Evolutionary conservation across 2,888 invertebrate genomes (phyloP).

Genomic region (Drosophila diplacantha): DNA sequence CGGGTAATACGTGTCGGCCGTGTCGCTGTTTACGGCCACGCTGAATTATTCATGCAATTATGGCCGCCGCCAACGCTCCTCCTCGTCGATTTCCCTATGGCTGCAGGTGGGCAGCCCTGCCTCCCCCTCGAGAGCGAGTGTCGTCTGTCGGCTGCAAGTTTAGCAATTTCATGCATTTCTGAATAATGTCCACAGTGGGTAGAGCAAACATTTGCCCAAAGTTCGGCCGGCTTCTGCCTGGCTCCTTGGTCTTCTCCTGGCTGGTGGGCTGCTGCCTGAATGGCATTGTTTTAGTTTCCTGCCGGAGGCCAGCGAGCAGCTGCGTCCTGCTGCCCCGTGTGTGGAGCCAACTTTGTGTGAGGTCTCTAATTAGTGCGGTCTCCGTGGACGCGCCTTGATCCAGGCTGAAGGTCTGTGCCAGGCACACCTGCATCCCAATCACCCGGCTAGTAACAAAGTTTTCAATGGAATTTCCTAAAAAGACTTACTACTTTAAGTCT

Average conservation of each 20-base stretch:
- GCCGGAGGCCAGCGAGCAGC: conserved; percentile 24
- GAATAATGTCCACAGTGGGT: conserved; percentile 70
- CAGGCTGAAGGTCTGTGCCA: conserved; percentile 7
- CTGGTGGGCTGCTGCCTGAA: no score
- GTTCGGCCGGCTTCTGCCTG: conserved; percentile 30
- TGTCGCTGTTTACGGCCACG: conserved; percentile 32
- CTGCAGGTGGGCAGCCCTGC: conserved; percentile 1
- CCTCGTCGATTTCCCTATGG: conserved; percentile 19
- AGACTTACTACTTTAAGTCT: background rate
- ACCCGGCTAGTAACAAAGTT: background rate
- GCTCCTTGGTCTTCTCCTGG: conserved; percentile 3
- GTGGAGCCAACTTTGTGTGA: conserved; percentile 26
- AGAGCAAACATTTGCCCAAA: conserved; percentile 62
- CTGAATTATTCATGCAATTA: conserved; percentile 60
- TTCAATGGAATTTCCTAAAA: background rate
- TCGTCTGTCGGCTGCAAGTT: conserved; percentile 53
- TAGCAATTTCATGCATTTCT: conserved; percentile 73
- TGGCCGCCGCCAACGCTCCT: conserved; percentile 16
- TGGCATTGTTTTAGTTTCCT: conserved; percentile 30
- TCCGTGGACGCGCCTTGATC: conserved; percentile 13
- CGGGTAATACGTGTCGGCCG: conserved; percentile 35
- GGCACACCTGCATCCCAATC: conserved; percentile 4
- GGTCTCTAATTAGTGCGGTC: conserved; percentile 31
- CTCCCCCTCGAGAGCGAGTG: conserved; percentile 9
- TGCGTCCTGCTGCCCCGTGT: conserved; percentile 18